phyloP scores from a whole-genome alignment of 2,888 invertebrate species.

The Corythucha ciliata region DNA sequence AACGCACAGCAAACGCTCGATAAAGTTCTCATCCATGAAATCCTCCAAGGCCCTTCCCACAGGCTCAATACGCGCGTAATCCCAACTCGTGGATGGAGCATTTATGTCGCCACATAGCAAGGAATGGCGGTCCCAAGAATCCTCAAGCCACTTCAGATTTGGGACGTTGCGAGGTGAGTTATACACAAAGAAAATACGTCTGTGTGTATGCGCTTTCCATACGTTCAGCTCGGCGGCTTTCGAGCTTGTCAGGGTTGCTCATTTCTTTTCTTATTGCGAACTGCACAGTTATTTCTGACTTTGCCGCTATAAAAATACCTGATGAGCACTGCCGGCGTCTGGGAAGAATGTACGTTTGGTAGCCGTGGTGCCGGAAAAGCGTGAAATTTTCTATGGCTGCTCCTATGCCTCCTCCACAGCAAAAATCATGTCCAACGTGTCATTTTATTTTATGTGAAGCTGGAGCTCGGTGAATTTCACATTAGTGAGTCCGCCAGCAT shows the following conservation, averaged over 20 bases:
- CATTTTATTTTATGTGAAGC: neutral
- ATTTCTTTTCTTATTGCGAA: conserved; percentile 10
- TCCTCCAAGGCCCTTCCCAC: conserved; percentile 5
- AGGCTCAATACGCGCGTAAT: neutral
- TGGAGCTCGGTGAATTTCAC: neutral
- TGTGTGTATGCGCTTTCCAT: neutral
- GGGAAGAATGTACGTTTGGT: conserved; percentile 8
- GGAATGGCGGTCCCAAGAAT: neutral
- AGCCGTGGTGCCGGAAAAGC: conserved; percentile 3
- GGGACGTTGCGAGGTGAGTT: conserved; percentile 4
- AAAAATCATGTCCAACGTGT: neutral
- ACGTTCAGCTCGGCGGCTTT: conserved; percentile 6
- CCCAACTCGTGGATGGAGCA: conserved; percentile 1
- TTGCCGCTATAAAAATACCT: conserved; percentile 7
- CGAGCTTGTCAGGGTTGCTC: conserved; percentile 5
- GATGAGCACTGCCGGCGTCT: conserved; percentile 5
- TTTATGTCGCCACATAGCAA: conserved; percentile 1
- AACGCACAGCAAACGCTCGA: too few relatives aligned
- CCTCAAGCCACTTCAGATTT: conserved; percentile 4
- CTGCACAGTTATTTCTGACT: conserved; percentile 3
- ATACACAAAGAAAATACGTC: neutral
- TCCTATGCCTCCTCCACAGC: neutral
- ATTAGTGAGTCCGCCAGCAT: neutral
- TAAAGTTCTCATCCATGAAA: conserved; percentile 3
- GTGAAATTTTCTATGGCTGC: neutral